Evolutionary conservation across 2,797 vertebrate genomes (phyloP), one percentile per base, ranked within the genome.

Genomic region (Lophius americanus): DNA sequence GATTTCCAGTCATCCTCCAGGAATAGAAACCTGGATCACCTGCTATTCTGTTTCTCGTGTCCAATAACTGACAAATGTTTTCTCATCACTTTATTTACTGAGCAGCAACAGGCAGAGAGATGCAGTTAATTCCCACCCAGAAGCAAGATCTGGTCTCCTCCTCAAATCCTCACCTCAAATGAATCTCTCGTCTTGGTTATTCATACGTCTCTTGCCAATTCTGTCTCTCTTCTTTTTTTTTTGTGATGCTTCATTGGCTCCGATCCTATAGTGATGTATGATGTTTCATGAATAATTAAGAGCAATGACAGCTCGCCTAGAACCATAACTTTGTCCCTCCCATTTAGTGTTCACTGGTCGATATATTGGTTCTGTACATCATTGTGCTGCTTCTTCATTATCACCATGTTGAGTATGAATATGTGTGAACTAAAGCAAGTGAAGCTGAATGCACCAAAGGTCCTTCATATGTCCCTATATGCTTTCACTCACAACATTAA

Each of bases 31-130:
- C 61, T 71, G 83, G 78, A 87, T 80, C 76, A 58, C 75, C 75
- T 72, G 76, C 84, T 72, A 51, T 13, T 51, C 32, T 82, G 39
- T 70, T 72, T 81, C 56, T 61, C 37, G 7, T 68, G 61, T 79
- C 71, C 61, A 73, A 75, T 84, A 80, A 88, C 81, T 79, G 73
- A 78, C 63, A 60, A 67, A 51, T 67, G 61, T 73, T 69, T 23
- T 75, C 64, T 70, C 72, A 50, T 79, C 59, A 66, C 42, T 63
- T 68, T 81, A 79, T 73, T 52, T 2, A 57, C 73, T 72, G 79
- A 90, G 79, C 87, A 90, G 79, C 87, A 90, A 83, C 89, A 84
- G 77, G 62, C 61, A 78, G 67, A 86, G 85, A 85, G 89, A 91
- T 90, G 85, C 91, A 82, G 74, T 85, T 79, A 70, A 83, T 72